Evolutionary conservation across 1,140 invertebrate genomes (phyloP).

Genomic region (Drosophila sulfurigaster): DNA sequence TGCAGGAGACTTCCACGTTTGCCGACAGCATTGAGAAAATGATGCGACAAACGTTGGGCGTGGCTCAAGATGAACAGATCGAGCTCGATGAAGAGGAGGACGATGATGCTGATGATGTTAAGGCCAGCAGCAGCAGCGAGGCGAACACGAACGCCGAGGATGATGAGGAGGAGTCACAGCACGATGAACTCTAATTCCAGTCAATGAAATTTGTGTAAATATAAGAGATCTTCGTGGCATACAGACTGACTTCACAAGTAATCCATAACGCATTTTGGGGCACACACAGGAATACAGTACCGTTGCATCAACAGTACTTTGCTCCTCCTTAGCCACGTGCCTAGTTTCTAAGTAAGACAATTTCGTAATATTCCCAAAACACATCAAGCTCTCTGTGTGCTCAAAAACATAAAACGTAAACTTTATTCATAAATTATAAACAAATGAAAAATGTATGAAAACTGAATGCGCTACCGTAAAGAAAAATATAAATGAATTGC

Average conservation of each 20-base stretch:
- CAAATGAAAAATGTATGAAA: slow-evolving; percentile 39
- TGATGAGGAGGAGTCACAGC: slow-evolving; percentile 75
- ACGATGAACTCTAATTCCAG: slow-evolving; percentile 74
- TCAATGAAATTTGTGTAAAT: slow-evolving; percentile 28
- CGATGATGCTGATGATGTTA: slow-evolving; percentile 76
- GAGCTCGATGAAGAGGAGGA: slow-evolving; percentile 86
- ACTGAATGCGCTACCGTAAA: slow-evolving; percentile 16
- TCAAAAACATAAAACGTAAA: slow-evolving; percentile 34
- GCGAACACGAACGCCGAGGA: slow-evolving; percentile 68
- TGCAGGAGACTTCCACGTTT: slow-evolving; percentile 94
- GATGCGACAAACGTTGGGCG: slow-evolving; percentile 93
- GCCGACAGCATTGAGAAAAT: slow-evolving; percentile 95
- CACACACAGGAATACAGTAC: slow-evolving; percentile 20
- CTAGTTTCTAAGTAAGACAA: slow-evolving; percentile 69
- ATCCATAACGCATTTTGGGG: slow-evolving; percentile 2
- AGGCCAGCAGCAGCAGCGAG: slow-evolving; percentile 51
- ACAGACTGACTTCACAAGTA: slow-evolving; percentile 67
- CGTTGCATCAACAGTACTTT: slow-evolving; percentile 59
- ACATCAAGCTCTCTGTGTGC: slow-evolving; percentile 33
- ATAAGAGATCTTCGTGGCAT: slow-evolving; percentile 34
- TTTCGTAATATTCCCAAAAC: slow-evolving; percentile 54
- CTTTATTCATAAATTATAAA: slow-evolving; percentile 37
- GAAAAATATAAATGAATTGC: slow-evolving; percentile 31
- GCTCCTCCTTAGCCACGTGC: slow-evolving; percentile 27
- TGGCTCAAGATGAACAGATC: slow-evolving; percentile 90